Conservation (phyloP, 2,888 invertebrate species). For the Schrankia costaestrigalis region DNA sequence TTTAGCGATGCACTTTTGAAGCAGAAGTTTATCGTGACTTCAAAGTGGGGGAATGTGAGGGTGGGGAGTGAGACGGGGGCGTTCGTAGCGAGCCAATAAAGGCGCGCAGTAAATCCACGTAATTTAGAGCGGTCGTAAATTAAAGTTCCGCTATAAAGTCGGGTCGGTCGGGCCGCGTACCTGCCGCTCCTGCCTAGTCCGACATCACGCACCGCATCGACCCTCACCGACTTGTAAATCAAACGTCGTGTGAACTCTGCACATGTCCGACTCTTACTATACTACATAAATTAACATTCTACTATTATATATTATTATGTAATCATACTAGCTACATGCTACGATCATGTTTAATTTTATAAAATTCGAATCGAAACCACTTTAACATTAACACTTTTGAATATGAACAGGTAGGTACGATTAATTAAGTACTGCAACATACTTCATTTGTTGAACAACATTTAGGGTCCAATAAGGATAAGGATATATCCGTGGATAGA, state of each 20-base stretch:
- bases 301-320: too few species aligned
- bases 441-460: too few species aligned
- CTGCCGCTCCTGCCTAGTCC: constrained; percentile 58
- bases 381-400: too few species aligned
- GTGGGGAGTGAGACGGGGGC: constrained; percentile 52
- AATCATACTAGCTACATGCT: too few species aligned
- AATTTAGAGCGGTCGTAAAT: constrained; percentile 79
- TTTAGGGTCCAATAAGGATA: too few species aligned
- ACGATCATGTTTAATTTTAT: neutral
- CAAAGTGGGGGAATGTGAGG: constrained; percentile 42
- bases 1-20: constrained; percentile 49
- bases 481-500: too few species aligned
- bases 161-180: constrained; percentile 62
- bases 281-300: constrained; percentile 27
- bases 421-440: too few species aligned
- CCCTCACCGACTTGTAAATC: constrained; percentile 43
- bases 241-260: constrained; percentile 56
- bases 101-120: constrained; percentile 78
- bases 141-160: constrained; percentile 77
- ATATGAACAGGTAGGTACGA: too few species aligned
- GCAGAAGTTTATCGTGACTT: constrained; percentile 43
- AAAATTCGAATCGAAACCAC: too few species aligned
- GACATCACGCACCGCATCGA: constrained; percentile 36
- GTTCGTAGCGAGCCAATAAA: constrained; percentile 75
- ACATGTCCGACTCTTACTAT: constrained; percentile 36